Evolutionary conservation across 1,140 invertebrate genomes (phyloP).

Genomic region (Heliconius congener): DNA sequence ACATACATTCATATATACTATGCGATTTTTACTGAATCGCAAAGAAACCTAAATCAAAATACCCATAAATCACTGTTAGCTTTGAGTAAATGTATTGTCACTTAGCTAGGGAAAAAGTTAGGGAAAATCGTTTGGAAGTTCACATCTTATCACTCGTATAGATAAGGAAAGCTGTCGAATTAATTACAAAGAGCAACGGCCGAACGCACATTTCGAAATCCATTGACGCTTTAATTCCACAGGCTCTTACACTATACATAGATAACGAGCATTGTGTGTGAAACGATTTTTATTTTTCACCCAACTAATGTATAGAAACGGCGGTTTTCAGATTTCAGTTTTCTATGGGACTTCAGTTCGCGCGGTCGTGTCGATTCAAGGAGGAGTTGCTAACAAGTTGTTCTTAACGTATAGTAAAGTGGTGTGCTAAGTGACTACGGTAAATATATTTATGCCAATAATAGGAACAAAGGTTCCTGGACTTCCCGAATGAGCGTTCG

Average conservation of each 20-base stretch:
- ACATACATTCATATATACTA: no score
- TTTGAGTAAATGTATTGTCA: not conserved
- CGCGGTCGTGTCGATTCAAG: not conserved
- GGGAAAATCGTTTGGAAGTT: constrained; percentile 1
- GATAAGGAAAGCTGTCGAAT: constrained; percentile 5
- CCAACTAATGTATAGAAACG: not conserved
- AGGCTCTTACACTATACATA: not conserved
- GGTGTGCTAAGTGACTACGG: not conserved
- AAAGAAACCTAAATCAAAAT: not conserved
- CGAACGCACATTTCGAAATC: not conserved
- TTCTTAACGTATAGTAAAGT: not conserved
- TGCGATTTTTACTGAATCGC: not conserved
- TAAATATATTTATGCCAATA: constrained; percentile 3
- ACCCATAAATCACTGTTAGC: not conserved
- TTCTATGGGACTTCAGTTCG: not conserved
- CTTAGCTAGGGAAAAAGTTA: not conserved
- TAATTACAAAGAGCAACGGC: not conserved
- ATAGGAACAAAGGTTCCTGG: not conserved
- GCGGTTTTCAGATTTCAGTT: constrained; percentile 3
- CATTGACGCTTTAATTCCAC: not conserved
- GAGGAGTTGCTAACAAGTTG: not conserved
- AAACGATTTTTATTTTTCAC: not conserved
- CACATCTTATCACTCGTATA: not conserved
- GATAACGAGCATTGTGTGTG: not conserved
- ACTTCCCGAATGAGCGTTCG: not conserved